Base-by-base conservation (phyloP, 1,140 invertebrate species). In the Zaprionus ornatus region DNA sequence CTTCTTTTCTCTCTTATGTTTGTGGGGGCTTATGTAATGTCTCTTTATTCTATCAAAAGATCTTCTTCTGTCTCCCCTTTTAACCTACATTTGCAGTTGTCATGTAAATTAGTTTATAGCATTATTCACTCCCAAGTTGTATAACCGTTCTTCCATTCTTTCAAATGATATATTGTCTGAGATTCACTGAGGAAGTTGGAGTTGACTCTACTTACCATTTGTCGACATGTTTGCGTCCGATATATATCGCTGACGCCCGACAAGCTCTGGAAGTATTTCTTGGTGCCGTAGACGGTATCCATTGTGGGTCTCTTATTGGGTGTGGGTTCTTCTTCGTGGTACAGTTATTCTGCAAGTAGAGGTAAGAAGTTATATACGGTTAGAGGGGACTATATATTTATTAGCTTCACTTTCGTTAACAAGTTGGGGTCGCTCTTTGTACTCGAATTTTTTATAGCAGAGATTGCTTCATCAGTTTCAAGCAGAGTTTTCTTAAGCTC, bases 221-320 rank as follows among this genome's bases (percentile, higher is more conserved):
- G 85, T 50, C 91, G 91, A 74, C 88, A 90, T 77, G 85, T 87
- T 65, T 86, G 88, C 48, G 88, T 80, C 25, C 91, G 84, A 78
- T 92, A 92, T 61, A 92, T 92, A 79, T 92, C 91, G 74, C 88
- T 92, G 35, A 90, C 90, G 32, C 91, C 91, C 50, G 91, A 92
- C 74, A 92, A 70, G 59, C 91, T 92, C 52, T 92, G 91, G 56
- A 92, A 92, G 61, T 92, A 92, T 66, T 92, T 92, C 74, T 92
- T 92, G 64, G 91, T 92, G 48, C 91, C 91, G 61, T 92, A 92
- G 72, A 92, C 91, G 17, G 91, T 92, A 59, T 92, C 91, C 91
- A 92, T 92, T 7, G 52, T 81, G 52, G 73, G 9, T 5, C 10
- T 45, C 6, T 55, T 32, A 32, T 32, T 32, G 9, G 7, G 12